Conservation (phyloP, 1,140 invertebrate species). For the Lordiphosa stackelbergi region DNA sequence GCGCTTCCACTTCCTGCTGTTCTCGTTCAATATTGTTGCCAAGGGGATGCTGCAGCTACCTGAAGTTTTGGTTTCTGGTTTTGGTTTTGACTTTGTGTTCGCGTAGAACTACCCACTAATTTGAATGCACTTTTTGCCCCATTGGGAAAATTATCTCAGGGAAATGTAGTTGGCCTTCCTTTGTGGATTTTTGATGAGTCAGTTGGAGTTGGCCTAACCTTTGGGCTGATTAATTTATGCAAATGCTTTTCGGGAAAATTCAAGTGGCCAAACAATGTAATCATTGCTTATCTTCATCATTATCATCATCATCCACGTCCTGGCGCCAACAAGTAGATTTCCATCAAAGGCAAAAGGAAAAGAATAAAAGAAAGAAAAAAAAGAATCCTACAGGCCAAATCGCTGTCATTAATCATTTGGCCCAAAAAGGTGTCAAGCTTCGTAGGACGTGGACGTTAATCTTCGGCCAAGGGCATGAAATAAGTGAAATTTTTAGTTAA, state of each 20-base stretch:
- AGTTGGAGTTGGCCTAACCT: slow-evolving; percentile 12
- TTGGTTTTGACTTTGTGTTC: slow-evolving; percentile 16
- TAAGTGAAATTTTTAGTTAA: slow-evolving; percentile 7
- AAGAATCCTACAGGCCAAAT: slow-evolving; percentile 28
- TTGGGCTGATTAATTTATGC: slow-evolving; percentile 44
- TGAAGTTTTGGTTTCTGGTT: no score
- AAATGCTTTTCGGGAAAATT: slow-evolving; percentile 30
- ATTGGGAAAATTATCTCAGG: slow-evolving; percentile 12
- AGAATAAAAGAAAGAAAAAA: slow-evolving; percentile 15
- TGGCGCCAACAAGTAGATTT: slow-evolving; percentile 65
- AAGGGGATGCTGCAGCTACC: slow-evolving; percentile 18
- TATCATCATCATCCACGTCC: slow-evolving; percentile 15
- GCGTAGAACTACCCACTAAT: slow-evolving; percentile 8
- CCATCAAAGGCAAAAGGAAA: slow-evolving; percentile 34
- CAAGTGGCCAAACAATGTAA: slow-evolving; percentile 38
- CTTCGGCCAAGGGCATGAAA: slow-evolving; percentile 24
- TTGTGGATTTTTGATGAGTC: slow-evolving; percentile 36
- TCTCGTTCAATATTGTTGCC: slow-evolving; percentile 29
- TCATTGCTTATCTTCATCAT: slow-evolving; percentile 37
- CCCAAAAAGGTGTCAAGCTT: slow-evolving; percentile 54
- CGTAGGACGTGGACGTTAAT: slow-evolving; percentile 56
- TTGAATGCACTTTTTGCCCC: slow-evolving; percentile 17
- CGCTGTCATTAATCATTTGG: slow-evolving; percentile 71
- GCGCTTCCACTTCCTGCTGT: neutral
- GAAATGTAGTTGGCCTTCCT: slow-evolving; percentile 9